Conservation (phyloP, 2,797 vertebrate genomes). For the Carapus acus region DNA sequence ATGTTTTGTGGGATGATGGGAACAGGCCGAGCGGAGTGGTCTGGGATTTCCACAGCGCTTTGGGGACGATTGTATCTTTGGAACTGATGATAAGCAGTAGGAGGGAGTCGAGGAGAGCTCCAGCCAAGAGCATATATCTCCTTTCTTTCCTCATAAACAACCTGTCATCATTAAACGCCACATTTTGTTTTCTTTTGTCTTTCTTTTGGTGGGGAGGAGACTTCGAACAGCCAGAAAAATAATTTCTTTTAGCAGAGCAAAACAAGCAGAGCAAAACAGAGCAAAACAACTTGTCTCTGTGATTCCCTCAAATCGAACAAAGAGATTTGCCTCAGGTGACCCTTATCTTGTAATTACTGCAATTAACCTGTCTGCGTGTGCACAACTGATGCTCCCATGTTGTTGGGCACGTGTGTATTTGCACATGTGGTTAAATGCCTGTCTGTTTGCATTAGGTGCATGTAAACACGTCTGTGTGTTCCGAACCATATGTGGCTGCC, state of each 20-base stretch:
- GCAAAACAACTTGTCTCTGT: no score
- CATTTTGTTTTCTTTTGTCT: no score
- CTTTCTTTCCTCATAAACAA: background rate
- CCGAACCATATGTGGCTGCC: constrained; percentile 10
- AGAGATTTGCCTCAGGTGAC: background rate
- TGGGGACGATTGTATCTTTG: constrained; percentile 27
- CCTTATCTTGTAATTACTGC: background rate
- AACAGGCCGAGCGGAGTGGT: constrained; percentile 31
- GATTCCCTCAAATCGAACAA: no score
- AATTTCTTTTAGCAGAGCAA: no score
- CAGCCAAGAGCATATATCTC: constrained; percentile 12
- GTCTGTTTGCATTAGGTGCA: background rate
- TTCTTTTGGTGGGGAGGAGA: no score
- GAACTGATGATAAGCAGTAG: constrained; percentile 51
- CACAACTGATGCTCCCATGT: background rate
- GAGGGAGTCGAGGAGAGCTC: constrained; percentile 1
- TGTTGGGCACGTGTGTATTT: background rate
- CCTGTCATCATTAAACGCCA: background rate
- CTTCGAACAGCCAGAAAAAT: no score
- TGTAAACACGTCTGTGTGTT: background rate
- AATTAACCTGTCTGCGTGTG: background rate
- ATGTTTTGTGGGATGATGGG: constrained; percentile 29
- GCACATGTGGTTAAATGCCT: background rate
- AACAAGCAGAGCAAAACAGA: no score
- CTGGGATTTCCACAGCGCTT: constrained; percentile 43